Percentiles rank a stretch among this genome's conserved stretches.
These are phyloP conservation scores for Athalia circularis DNA, from an alignment of 2,888 invertebrate genomes.

Conservation along the genomic window DNA sequence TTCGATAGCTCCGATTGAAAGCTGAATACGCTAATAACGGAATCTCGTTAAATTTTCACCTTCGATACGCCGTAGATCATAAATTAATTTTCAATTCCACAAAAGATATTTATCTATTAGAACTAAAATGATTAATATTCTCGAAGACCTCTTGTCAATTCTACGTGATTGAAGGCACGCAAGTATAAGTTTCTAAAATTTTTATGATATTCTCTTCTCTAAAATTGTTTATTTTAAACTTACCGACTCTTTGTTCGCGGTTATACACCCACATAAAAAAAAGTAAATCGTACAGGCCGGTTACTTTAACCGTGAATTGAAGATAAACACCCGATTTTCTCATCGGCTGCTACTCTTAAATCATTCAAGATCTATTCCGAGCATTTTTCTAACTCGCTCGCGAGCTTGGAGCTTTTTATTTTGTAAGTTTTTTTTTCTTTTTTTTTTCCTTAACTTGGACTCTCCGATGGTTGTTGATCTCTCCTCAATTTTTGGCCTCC, in stretches of 20 bases:
- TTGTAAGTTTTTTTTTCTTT: background rate
- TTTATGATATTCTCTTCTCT: no score
- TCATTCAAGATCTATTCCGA: background rate
- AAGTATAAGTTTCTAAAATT: no score
- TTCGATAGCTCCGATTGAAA: background rate
- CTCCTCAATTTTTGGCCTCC: background rate
- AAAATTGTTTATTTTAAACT: no score
- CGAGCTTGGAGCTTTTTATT: background rate
- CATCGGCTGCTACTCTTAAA: background rate
- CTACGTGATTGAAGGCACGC: background rate
- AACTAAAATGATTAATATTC: background rate
- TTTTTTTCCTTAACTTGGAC: no score
- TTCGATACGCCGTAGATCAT: background rate
- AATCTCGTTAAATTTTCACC: background rate
- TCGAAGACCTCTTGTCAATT: background rate
- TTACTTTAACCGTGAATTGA: background rate
- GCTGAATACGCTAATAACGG: constrained; percentile 15
- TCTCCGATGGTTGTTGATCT: background rate
- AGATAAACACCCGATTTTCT: background rate
- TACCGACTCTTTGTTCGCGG: no score
- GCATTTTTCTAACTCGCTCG: constrained; percentile 7
- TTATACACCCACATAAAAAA: no score
- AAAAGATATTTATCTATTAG: no score
- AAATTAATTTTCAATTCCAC: no score
- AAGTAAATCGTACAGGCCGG: background rate